A percentile compares a stretch with the other conserved stretches of the same genome.
Evolutionary conservation across 2,888 invertebrate species (phyloP).

Genomic region (Keiferia lycopersicella): DNA sequence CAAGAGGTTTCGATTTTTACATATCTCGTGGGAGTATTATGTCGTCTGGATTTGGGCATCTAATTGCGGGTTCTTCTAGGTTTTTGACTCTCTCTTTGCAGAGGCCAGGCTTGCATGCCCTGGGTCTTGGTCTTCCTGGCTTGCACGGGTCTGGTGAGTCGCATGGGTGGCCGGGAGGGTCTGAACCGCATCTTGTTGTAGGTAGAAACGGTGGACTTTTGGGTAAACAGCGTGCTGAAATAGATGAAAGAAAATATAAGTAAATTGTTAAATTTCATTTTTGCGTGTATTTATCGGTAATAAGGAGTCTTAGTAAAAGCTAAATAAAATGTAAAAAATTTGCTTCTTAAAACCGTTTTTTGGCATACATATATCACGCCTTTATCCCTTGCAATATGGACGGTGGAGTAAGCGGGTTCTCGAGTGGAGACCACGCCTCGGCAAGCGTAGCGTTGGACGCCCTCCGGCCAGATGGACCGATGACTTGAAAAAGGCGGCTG

Average conservation of each 20-base stretch:
- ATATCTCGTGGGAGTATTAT: neutral
- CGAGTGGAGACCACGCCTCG: no score
- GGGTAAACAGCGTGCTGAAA: slow-evolving; percentile 12
- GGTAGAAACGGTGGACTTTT: neutral
- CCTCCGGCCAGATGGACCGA: no score
- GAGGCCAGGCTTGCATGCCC: slow-evolving; percentile 37
- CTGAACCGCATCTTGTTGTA: slow-evolving; percentile 31
- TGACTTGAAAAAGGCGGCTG: no score
- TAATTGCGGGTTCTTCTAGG: slow-evolving; percentile 30
- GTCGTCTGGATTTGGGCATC: neutral
- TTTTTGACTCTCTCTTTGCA: slow-evolving; percentile 46
- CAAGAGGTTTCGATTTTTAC: neutral
- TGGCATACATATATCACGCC: no score
- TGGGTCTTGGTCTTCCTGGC: neutral
- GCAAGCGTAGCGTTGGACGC: no score
- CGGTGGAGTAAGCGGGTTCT: no score
- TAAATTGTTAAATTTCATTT: no score
- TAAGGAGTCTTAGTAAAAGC: no score
- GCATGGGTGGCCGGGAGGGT: slow-evolving; percentile 40
- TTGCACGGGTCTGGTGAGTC: slow-evolving; percentile 37
- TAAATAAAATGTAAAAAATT: no score
- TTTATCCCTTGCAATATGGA: no score
- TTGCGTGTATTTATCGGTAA: no score
- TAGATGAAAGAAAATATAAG: neutral
- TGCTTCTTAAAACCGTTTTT: no score